Evolutionary conservation across 1,140 invertebrate genomes (phyloP).

Genomic region (Megalopta genalis): DNA sequence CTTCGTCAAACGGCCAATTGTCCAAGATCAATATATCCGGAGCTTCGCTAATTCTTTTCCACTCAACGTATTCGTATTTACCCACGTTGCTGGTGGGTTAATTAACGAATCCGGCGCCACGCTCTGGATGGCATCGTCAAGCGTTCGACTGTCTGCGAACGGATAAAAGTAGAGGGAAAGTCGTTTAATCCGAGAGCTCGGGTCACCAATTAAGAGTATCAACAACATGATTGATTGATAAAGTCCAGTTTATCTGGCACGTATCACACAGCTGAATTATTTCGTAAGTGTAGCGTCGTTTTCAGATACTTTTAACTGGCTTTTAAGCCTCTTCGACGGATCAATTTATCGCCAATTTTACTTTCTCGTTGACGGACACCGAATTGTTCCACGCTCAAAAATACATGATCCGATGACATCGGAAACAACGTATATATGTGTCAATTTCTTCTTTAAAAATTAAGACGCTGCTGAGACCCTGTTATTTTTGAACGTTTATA

Average conservation of each 20-base stretch:
- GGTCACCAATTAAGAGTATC: slow-evolving; percentile 38
- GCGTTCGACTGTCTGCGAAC: not conserved
- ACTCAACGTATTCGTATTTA: slow-evolving; percentile 35
- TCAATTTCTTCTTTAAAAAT: too few species aligned
- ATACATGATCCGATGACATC: too few species aligned
- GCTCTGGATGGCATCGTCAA: slow-evolving; percentile 8
- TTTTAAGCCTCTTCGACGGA: not conserved
- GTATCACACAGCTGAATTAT: not conserved
- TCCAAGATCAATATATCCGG: slow-evolving; percentile 22
- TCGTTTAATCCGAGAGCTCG: slow-evolving; percentile 32
- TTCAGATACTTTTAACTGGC: not conserved
- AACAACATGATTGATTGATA: slow-evolving; percentile 18
- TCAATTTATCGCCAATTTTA: not conserved
- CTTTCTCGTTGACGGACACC: not conserved
- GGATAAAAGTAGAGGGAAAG: slow-evolving; percentile 51
- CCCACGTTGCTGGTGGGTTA: slow-evolving; percentile 20
- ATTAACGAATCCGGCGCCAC: slow-evolving; percentile 41
- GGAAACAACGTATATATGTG: too few species aligned
- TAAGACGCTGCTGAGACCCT: too few species aligned
- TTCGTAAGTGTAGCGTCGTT: not conserved
- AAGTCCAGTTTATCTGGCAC: slow-evolving; percentile 15
- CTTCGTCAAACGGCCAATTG: not conserved
- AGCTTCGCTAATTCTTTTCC: slow-evolving; percentile 19
- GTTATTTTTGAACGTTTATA: too few species aligned
- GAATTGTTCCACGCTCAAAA: too few species aligned